Evolutionary conservation across 2,797 vertebrate species (phyloP), one percentile per base, ranked within the genome.

Genomic region (Artibeus jamaicensis): DNA sequence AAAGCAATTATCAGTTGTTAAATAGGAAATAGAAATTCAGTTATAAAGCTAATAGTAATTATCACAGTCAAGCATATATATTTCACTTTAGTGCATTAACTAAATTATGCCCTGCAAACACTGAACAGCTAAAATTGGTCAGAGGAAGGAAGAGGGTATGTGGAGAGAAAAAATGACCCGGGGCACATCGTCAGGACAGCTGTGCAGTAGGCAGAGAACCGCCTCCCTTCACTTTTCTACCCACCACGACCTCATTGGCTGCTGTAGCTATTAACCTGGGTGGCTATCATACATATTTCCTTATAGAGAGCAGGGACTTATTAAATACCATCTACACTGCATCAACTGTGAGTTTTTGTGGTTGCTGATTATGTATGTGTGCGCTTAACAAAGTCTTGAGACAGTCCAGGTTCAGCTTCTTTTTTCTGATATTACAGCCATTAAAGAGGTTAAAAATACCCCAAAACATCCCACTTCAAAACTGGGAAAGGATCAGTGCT

Each of bases 391-490:
- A 86, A 92, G n/a, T 42, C 32, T 48, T 62, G 11, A 83, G 48
- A 50, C 46, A 70, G 21, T 86, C 26, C 39, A 67, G 22, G 32
- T 89, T 46, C 32, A 42, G 26, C 16, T 83, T 84, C 46, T 71
- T 94, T 90, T 86, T 50, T 77, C 50, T 94, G 39, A 83, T 74
- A 62, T 53, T 65, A 81, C 4, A 76, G 26, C 9, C 83, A 89
- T 24, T 24, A 84, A 62, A 48, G 53, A 88, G 10, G 68, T 85
- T 87, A 34, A 71, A 79, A 83, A 67, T 26, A 74, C 2, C 62
- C 6, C 26, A 68, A 57, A 71, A 85, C 34, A 68, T 50, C 55
- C 10, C 29, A 39, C 37, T 78, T 91, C 50, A 91, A 88, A 90
- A 92, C 42, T 94, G 26, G 24, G n/a, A 87, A 34, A 83, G 8